Conservation (phyloP, 35 echinoderm and acorn worm genomes). For the Lytechinus variegatus region DNA sequence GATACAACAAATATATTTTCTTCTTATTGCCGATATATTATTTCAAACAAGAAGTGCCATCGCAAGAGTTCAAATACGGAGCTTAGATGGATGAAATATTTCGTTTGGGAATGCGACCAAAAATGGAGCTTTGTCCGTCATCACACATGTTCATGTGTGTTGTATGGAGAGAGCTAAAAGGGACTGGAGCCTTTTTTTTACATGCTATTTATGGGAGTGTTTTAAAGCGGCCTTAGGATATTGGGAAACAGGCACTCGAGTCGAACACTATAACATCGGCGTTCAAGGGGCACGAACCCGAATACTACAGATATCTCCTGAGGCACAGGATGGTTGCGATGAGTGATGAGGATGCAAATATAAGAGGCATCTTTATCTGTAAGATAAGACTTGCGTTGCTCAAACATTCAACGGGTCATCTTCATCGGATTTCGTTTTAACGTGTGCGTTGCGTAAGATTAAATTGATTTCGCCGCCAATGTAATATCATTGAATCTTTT, state of each 20-base stretch:
- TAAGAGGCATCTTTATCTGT: neutral
- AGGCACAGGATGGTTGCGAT: neutral
- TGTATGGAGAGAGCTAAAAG: neutral
- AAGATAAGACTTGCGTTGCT: neutral
- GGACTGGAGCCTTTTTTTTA: neutral
- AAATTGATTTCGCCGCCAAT: no score
- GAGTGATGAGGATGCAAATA: neutral
- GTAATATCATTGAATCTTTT: no score
- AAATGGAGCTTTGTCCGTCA: neutral
- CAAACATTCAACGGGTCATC: neutral
- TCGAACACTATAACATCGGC: neutral
- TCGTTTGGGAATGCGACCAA: neutral
- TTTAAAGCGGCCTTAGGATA: neutral
- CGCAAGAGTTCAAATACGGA: neutral
- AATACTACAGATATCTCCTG: neutral
- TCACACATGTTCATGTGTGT: neutral
- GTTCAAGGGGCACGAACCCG: neutral
- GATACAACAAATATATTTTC: no score
- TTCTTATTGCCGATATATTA: no score
- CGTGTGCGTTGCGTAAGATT: neutral
- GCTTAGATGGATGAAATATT: neutral
- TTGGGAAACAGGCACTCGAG: neutral
- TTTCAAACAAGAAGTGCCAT: no score
- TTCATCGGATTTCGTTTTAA: neutral
- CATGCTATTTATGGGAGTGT: neutral